Conservation (phyloP, 2,113 vertebrate genomes). For the Naja naja region DNA sequence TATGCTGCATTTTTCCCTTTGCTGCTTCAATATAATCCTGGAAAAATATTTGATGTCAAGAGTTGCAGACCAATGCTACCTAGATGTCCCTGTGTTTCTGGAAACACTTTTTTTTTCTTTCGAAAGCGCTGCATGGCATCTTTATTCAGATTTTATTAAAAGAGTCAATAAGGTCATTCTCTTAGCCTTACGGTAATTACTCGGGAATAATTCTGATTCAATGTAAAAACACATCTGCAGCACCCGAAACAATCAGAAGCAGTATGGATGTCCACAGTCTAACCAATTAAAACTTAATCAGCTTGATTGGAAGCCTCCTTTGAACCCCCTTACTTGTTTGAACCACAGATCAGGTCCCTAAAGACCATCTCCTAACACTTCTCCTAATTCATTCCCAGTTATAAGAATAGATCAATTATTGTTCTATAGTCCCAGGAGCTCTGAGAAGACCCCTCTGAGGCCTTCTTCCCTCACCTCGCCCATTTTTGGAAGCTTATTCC, state of each 20-base stretch:
- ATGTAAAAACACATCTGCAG: background rate
- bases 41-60: background rate
- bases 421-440: background rate
- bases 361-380: background rate
- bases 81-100: background rate
- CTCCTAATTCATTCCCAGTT: background rate
- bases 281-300: constrained; percentile 12
- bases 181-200: background rate
- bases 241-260: background rate
- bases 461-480: no score
- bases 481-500: background rate
- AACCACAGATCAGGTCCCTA: constrained; percentile 4
- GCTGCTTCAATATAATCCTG: background rate
- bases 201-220: background rate
- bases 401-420: constrained; percentile 11
- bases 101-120: background rate
- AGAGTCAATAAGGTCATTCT: background rate
- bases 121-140: background rate
- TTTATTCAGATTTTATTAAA: background rate
- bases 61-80: background rate
- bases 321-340: background rate
- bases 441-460: no score
- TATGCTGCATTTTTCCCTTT: background rate
- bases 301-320: background rate
- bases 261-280: background rate